Percentiles rank a stretch among this genome's conserved stretches.
Conservation (phyloP, 2,888 invertebrate species). For the Oconnorella tubifera region DNA sequence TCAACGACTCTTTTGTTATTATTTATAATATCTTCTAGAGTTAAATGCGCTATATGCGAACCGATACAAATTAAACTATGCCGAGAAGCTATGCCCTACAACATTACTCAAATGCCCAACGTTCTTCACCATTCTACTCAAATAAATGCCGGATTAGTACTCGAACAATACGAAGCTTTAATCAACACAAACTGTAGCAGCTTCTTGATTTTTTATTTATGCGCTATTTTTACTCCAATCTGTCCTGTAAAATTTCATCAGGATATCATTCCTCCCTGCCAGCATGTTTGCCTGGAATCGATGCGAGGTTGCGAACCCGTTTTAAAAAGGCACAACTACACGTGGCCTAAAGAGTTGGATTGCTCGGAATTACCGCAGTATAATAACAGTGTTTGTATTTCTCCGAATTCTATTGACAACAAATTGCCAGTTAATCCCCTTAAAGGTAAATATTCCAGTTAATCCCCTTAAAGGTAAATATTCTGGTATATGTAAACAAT, state of each 20-base stretch:
- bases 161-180: slow-evolving; percentile 45
- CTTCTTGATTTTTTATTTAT: slow-evolving; percentile 46
- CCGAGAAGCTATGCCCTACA: slow-evolving; percentile 44
- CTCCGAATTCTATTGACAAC: slow-evolving; percentile 14
- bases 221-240: slow-evolving; percentile 49
- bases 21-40: too few relatives aligned
- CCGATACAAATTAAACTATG: slow-evolving; percentile 47
- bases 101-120: slow-evolving; percentile 52
- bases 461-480: too few relatives aligned
- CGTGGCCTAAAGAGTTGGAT: slow-evolving; percentile 47
- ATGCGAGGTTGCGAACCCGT: slow-evolving; percentile 45
- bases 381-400: slow-evolving; percentile 33
- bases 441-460: too few relatives aligned
- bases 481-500: too few relatives aligned
- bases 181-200: slow-evolving; percentile 45
- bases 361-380: slow-evolving; percentile 45
- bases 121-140: slow-evolving; percentile 48
- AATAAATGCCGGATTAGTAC: slow-evolving; percentile 44
- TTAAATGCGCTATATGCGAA: too few relatives aligned
- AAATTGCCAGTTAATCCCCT: background rate
- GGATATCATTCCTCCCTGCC: slow-evolving; percentile 46
- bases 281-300: slow-evolving; percentile 45
- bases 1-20: too few relatives aligned
- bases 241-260: slow-evolving; percentile 46
- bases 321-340: slow-evolving; percentile 44